Evolutionary conservation across 92 coral and sea anemone genomes (phyloP).

Genomic region (Galaxea fascicularis): DNA sequence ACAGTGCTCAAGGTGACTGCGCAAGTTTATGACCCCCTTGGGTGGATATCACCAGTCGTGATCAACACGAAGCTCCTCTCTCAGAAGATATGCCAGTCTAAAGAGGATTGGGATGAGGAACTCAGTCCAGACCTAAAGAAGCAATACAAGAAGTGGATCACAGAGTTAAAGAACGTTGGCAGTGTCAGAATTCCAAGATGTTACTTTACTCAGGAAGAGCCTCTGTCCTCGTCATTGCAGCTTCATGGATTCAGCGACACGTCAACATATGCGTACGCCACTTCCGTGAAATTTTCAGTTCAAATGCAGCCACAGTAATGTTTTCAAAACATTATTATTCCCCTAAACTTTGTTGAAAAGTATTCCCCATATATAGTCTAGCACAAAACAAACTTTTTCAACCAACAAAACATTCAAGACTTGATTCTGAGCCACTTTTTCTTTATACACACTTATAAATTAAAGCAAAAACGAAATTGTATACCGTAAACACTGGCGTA

Average conservation of each 20-base stretch:
- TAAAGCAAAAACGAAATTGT: too few species aligned
- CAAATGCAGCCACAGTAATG: too few species aligned
- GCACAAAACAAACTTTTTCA: too few species aligned
- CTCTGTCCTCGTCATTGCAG: constrained; percentile 9
- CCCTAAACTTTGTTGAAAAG: too few species aligned
- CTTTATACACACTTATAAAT: too few species aligned
- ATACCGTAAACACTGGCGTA: too few species aligned
- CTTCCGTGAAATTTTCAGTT: too few species aligned
- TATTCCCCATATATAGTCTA: too few species aligned
- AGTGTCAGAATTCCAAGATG: constrained; percentile 30
- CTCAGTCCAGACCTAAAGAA: not conserved
- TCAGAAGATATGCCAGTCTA: constrained; percentile 50
- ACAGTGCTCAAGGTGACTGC: constrained; percentile 45
- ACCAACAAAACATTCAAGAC: too few species aligned
- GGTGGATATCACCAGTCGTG: constrained; percentile 52
- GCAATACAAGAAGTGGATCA: constrained; percentile 14
- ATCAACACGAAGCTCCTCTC: constrained; percentile 50
- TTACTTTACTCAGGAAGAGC: constrained; percentile 9
- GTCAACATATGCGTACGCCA: constrained; percentile 33
- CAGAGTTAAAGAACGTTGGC: constrained; percentile 32
- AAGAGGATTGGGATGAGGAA: constrained; percentile 52
- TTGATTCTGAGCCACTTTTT: too few species aligned
- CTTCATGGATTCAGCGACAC: constrained; percentile 50
- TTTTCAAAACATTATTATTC: too few species aligned
- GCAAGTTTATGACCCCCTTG: constrained; percentile 59